Percentiles rank a stretch among this genome's conserved stretches.
Evolutionary conservation across 2,888 invertebrate genomes (phyloP).

Genomic region (Peribatodes rhomboidaria): DNA sequence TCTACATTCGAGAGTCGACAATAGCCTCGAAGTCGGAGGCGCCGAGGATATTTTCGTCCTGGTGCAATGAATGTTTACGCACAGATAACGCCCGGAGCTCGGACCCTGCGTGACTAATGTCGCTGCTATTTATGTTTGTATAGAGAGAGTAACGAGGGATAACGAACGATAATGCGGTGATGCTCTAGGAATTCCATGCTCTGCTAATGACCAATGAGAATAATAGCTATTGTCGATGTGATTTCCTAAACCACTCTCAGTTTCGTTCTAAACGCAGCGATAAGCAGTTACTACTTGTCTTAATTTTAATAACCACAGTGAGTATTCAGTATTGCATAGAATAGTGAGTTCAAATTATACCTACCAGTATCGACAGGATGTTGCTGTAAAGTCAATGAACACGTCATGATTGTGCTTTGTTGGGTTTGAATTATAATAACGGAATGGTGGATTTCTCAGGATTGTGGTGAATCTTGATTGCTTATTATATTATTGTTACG

Average conservation of each 20-base stretch:
- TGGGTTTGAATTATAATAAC: conserved; percentile 35
- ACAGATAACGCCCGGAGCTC: conserved; percentile 61
- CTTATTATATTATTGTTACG: conserved; percentile 33
- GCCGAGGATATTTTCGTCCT: conserved; percentile 55
- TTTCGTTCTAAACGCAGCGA: conserved; percentile 59
- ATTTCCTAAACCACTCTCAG: conserved; percentile 51
- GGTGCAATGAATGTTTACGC: conserved; percentile 58
- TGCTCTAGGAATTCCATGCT: conserved; percentile 69
- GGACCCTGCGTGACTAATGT: conserved; percentile 73
- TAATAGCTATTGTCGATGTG: conserved; percentile 41
- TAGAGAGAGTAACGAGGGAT: conserved; percentile 68
- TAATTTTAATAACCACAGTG: conserved; percentile 31
- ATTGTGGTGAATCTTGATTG: conserved; percentile 37
- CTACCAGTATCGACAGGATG: conserved; percentile 30
- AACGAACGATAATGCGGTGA: conserved; percentile 69
- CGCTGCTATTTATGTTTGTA: conserved; percentile 71
- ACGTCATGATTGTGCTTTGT: conserved; percentile 30
- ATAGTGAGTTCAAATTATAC: conserved; percentile 32
- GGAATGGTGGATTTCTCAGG: conserved; percentile 31
- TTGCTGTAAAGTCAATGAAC: conserved; percentile 38
- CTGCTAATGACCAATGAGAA: conserved; percentile 65
- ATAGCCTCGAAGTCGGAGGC: conserved; percentile 29
- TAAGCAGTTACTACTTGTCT: conserved; percentile 9
- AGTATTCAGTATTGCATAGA: conserved; percentile 43
- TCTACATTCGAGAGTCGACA: conserved; percentile 21